A percentile compares a stretch with the other conserved stretches of the same genome.
Conservation (phyloP, 2,888 invertebrate species). For the Mesochorus sp. region DNA sequence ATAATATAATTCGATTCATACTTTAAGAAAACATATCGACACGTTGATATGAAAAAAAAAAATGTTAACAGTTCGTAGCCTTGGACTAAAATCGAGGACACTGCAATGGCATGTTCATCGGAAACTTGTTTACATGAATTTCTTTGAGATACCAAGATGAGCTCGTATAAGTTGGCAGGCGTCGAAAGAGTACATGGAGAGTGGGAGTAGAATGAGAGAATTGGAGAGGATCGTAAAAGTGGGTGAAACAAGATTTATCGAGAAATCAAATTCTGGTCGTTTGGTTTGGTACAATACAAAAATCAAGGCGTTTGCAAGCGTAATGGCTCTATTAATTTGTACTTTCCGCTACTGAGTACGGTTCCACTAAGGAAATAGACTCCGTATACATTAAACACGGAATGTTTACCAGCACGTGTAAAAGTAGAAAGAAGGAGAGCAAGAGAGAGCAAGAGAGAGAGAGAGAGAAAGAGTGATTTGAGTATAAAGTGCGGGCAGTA, state of each 20-base stretch:
- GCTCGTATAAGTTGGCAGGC: constrained; percentile 65
- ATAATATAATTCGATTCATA: too few species aligned
- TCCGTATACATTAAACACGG: constrained; percentile 36
- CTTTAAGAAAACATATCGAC: too few species aligned
- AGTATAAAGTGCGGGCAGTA: constrained; percentile 68
- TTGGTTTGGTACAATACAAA: constrained; percentile 57
- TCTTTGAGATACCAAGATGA: constrained; percentile 61
- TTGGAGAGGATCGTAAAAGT: constrained; percentile 67
- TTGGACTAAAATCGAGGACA: constrained; percentile 61
- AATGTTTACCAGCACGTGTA: constrained; percentile 26
- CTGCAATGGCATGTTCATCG: constrained; percentile 65
- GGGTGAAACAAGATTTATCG: constrained; percentile 72
- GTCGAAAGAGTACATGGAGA: constrained; percentile 49
- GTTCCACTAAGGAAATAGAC: constrained; percentile 21
- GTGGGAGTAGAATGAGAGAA: not conserved
- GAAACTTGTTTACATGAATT: too few species aligned
- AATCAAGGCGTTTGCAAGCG: not conserved
- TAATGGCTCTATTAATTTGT: constrained; percentile 70
- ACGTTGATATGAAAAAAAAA: too few species aligned
- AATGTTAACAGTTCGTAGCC: too few species aligned
- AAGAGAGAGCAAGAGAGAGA: constrained; percentile 7
- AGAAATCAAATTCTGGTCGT: constrained; percentile 74
- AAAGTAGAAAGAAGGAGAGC: constrained; percentile 1
- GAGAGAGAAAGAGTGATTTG: constrained; percentile 41
- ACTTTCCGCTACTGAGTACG: constrained; percentile 35